Evolutionary conservation across 1,140 invertebrate species (phyloP), one percentile per base, ranked within the genome.

Genomic region (Tetragnatha versicolor): DNA sequence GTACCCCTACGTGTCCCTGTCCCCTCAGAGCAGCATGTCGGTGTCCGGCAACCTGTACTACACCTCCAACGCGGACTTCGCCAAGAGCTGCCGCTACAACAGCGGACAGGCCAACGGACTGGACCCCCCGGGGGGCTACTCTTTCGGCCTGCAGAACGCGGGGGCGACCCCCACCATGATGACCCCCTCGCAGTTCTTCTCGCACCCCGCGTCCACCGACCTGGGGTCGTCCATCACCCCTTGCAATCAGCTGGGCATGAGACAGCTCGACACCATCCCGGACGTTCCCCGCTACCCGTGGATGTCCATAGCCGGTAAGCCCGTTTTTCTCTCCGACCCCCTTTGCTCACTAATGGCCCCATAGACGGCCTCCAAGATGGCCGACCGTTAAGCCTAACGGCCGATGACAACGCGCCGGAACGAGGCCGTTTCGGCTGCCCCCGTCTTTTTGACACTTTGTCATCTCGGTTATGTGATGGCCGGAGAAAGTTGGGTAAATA

Each of bases 231-330:
- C 0, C 88, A 88, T 27, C 87, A 88, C 68, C 85, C 85, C 14
- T 86, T 83, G 82, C 81, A 88, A 66, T 68, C 82, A 80, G 60
- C 72, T 77, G 73, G 81, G 53, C 58, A 82, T 76, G 69, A 75
- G 6, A 87, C 89, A 31, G 85, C 86, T 31, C 88, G 87, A 37
- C 88, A 88, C 31, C 88, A 90, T 33, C 91, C 91, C 29, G 90
- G 93, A 94, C 86, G 93, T 96, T 84, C 94, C 94, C 10, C 89
- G 94, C 84, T 96, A 96, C 86, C 94, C 95, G 12, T 97, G 95
- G 95, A 96, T 97, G 94, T 94, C 94, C 82, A 94, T 96, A 86
- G 95, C 94, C 89, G 95, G 95, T 96, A 90, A 92, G 76, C 22
- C 22, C 49, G 17, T 17, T 29, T 20, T 37, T 7, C 4, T 22